Percentiles rank a stretch among this genome's conserved stretches.
phyloP scores from a whole-genome alignment of 2,888 invertebrate genomes.

The Pollenia amentaria region DNA sequence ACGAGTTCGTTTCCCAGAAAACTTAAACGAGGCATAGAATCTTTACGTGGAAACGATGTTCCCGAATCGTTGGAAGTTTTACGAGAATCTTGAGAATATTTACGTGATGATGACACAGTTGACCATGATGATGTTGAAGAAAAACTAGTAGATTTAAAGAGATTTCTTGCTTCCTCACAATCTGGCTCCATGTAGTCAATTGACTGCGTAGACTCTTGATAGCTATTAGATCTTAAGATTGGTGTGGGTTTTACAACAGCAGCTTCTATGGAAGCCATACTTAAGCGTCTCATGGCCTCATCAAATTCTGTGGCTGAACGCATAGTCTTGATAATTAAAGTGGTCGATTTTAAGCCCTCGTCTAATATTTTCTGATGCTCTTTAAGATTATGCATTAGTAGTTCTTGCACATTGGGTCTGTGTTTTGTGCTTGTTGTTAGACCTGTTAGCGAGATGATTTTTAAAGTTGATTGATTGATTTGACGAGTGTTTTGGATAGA shows the following conservation, averaged over 20 bases:
- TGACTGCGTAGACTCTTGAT: slow-evolving; percentile 77
- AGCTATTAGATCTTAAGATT: slow-evolving; percentile 80
- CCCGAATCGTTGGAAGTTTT: slow-evolving; percentile 76
- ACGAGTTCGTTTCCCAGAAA: slow-evolving; percentile 81
- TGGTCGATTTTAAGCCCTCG: slow-evolving; percentile 84
- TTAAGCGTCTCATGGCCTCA: slow-evolving; percentile 83
- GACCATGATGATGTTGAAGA: slow-evolving; percentile 69
- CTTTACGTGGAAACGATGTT: slow-evolving; percentile 75
- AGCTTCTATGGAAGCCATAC: slow-evolving; percentile 82
- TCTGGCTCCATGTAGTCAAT: slow-evolving; percentile 40
- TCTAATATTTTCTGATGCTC: slow-evolving; percentile 81
- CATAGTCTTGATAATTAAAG: slow-evolving; percentile 84
- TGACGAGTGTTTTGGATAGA: slow-evolving; percentile 49
- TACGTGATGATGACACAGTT: slow-evolving; percentile 21
- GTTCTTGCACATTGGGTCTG: slow-evolving; percentile 79
- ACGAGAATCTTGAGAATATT: slow-evolving; percentile 71
- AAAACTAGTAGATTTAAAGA: slow-evolving; percentile 71
- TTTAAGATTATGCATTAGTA: slow-evolving; percentile 80
- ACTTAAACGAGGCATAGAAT: slow-evolving; percentile 82
- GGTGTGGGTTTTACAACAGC: slow-evolving; percentile 78
- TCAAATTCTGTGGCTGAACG: slow-evolving; percentile 84
- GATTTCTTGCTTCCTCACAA: slow-evolving; percentile 64
- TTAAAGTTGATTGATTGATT: slow-evolving; percentile 64
- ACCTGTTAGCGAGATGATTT: slow-evolving; percentile 74
- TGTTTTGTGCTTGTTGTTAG: slow-evolving; percentile 63